Base-by-base conservation (phyloP, 2,797 vertebrate genomes). In the Apogon talboti region DNA sequence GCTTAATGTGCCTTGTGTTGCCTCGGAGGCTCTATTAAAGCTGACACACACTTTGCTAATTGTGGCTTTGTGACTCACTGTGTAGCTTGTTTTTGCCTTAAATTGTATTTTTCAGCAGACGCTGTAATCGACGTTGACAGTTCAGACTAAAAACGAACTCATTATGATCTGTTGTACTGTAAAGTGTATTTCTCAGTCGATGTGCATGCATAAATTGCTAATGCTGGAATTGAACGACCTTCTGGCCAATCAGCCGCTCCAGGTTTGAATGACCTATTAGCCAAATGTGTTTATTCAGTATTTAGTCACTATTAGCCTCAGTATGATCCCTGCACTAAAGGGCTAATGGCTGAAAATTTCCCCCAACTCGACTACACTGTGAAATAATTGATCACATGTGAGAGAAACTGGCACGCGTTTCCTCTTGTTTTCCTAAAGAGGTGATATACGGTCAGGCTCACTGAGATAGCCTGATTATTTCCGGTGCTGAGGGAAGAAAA, bases 331-430 rank as follows among this genome's bases (percentile, higher is more conserved):
- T 66, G 84, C 83, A 58, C 88, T 86, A 83, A 88, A 85, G 74
- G 90, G 91, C 90, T 94, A 94, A 95, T 95, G 92, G 92, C 81
- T 80, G 81, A 91, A 92, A 83, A 90, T 86, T 83, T 55, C 76
- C 84, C 84, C 75, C 62, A 60, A 58, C 56, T 55, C 24, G 42
- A 77, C 85, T 81, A 84, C 77, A 78, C 67, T 77, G 69, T 78
- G 65, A 93, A 94, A 94, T 94, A 95, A 95, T 94, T 94, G 93
- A 91, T 93, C 62, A 38, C 93, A 94, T 93, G 81, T 94, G 94
- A 92, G 90, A 82, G 72, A 66, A 72, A 83, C 88, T 86, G 89
- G 90, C 89, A 91, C 85, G 77, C 71, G 91, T 90, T 93, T 93
- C 88, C 88, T 89, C 91, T 84, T 82, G 86, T 92, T 92, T 82